Base-by-base conservation (phyloP, 2,888 invertebrate species). In the Eilema caniola region DNA sequence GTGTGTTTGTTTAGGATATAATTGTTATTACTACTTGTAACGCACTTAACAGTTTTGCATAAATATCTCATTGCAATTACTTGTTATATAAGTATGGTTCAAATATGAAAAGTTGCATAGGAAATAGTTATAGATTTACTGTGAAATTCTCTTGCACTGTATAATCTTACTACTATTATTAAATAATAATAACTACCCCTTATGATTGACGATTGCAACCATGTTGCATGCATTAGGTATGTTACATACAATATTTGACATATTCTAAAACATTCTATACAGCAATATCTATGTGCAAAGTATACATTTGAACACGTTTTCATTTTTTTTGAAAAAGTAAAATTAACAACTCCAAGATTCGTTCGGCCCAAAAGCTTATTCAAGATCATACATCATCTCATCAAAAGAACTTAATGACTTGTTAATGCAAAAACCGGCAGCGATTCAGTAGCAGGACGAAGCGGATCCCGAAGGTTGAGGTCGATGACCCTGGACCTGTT, bases 401-500 rank as follows among this genome's bases (percentile, higher is more conserved):
- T 37, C 60, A 64, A 56, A 67, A 56, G 47, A 25, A 25, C n/a
- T 16, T 72, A 78, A 81, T 78, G 74, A 71, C 72, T 70, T 76
- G 68, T 69, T 78, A 70, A 76, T 75, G 72, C 68, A n/a, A 41
- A 71, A 78, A 81, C 81, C 81, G 79, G 81, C 83, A 81, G 69
- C 10, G 69, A 79, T 81, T 79, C 71, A 75, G 75, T 69, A 62
- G 79, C 76, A 80, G 82, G 85, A 85, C 78, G 20, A 47, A 81
- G 82, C 83, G 85, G 85, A 83, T 87, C 89, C 88, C 86, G 83
- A 76, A 83, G 81, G 77, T 80, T 77, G 41, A 37, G 85, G 85
- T 86, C 84, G 82, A 74, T 78, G 86, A 86, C 87, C 88, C 75
- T 70, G 77, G 80, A 84, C 85, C 85, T 81, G 85, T 81, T 83